These are phyloP conservation scores for Lydus trimaculatus DNA, from an alignment of 2,888 invertebrate species.

Conservation along the genomic window DNA sequence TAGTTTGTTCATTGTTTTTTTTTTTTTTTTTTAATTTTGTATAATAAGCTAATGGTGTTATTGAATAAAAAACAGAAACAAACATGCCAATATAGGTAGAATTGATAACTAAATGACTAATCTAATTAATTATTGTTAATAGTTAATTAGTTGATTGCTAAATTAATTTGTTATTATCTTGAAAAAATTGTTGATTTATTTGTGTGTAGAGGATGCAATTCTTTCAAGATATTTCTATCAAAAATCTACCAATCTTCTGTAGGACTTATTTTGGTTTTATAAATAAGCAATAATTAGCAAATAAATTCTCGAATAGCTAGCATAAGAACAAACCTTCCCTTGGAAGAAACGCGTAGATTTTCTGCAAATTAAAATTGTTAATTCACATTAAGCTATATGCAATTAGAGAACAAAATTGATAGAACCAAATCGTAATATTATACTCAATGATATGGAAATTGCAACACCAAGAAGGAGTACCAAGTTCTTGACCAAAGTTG, in stretches of 20 bases:
- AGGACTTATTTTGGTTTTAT: no score
- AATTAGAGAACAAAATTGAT: not conserved
- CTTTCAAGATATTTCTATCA: no score
- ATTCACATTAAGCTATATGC: conserved; percentile 20
- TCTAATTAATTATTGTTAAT: no score
- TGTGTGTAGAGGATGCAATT: not conserved
- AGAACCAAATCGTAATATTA: conserved; percentile 4
- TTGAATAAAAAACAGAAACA: not conserved
- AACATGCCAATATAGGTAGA: not conserved
- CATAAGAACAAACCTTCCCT: conserved; percentile 59
- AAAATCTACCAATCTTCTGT: no score
- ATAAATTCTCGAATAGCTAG: conserved; percentile 21
- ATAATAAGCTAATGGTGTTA: conserved; percentile 23
- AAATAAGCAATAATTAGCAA: conserved; percentile 26
- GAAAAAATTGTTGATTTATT: not conserved
- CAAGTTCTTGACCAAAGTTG: no score
- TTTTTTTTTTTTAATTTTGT: no score
- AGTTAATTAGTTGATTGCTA: not conserved
- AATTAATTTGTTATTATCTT: not conserved
- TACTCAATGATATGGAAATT: no score
- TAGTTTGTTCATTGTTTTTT: no score
- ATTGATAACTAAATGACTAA: not conserved
- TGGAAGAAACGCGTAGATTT: conserved; percentile 59
- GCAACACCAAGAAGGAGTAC: no score
- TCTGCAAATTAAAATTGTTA: conserved; percentile 58